Evolutionary conservation across 2,113 vertebrate species (phyloP), one percentile per base, ranked within the genome.

Genomic region (Stictonetta naevosa): DNA sequence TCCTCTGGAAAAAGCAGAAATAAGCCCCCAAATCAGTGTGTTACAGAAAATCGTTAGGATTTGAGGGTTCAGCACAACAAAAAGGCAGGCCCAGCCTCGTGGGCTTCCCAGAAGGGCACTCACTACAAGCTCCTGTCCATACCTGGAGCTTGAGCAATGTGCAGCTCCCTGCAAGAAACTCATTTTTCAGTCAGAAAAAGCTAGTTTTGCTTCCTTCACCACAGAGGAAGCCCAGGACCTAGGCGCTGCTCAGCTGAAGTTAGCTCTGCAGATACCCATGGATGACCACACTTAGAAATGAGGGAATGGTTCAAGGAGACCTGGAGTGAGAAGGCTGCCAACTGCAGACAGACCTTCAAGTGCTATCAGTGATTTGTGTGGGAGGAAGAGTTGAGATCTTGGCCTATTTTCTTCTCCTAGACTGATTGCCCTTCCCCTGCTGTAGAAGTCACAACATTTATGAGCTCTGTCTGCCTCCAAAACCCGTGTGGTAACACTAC

Each of bases 1-100:
- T 99, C 99, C 81, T 99, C 99, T 99, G 98, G 29, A 97, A 97
- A 97, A 96, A 12, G 91, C 62, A 97, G 85, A 85, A 80, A 90
- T 11, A 67, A 60, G 34, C 2, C 2, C 6, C 3, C 17, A 6
- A 4, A 15, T 95, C 18, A 87, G 77, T 1, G 14, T 6, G 1
- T 56, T 36, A 21, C 17, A 8, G 34, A 74, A 63, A 63, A 28
- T 22, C 1, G 28, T 15, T 5, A 42, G 58, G 26, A 36, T 20
- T 17, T 62, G 26, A 66, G 4, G 3, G 38, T 10, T 22, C 5
- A 17, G 76, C 55, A 73, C 23, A 33, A 46, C 15, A 33, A 46
- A 58, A 68, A 46, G 48, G 29, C 25, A 53, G 42, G 9, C 18
- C 22, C 46, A 26, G 34, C 7, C 46, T 28, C 34, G 34, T 48